Evolutionary conservation across 2,888 invertebrate genomes (phyloP), one percentile per base, ranked within the genome.

Genomic region (Oeneis ivallda): DNA sequence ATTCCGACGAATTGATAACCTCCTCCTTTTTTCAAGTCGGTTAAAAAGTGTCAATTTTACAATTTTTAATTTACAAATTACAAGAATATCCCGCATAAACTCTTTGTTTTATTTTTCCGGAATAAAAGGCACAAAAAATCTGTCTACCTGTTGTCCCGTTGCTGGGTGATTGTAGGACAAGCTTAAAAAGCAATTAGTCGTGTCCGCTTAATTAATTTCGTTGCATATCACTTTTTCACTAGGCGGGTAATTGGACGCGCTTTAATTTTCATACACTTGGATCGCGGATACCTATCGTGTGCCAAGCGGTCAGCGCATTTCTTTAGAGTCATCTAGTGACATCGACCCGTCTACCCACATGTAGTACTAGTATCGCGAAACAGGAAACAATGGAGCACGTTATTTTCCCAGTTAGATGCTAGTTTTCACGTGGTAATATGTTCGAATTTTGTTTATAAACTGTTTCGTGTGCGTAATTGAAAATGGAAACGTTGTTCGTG

Each of bases 321-420:
- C 87, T 88, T 77, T 81, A 76, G 84, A 82, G 87, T 85, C 89
- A 78, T 85, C 79, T 80, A 82, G 84, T 89, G 89, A 89, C 89
- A 89, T 81, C 84, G 87, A 77, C 79, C 82, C 79, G 85, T 80
- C 85, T 85, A 87, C 88, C 89, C 86, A 80, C 84, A 82, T 75
- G 2, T 2, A 2, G 4, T 34, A 34, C 37, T 26, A 37, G 7
- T 74, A 70, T 79, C 75, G 72, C 74, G 74, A 70, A 26, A 74
- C 56, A 72, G 65, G 70, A 75, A 74, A 75, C 74, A 75, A 74
- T 72, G 68, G 63, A 67, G 56, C 69, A 41, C 66, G 65, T 69
- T 64, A 63, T 64, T 66, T 65, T 68, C 63, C 52, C 56, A 59
- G 64, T 73, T 67, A 2, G 52, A 60, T 60, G 34, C 52, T 61